A percentile compares a stretch with the other conserved stretches of the same genome.
Conservation (phyloP, 2,888 invertebrate genomes). For the Dendrolimus houi region DNA sequence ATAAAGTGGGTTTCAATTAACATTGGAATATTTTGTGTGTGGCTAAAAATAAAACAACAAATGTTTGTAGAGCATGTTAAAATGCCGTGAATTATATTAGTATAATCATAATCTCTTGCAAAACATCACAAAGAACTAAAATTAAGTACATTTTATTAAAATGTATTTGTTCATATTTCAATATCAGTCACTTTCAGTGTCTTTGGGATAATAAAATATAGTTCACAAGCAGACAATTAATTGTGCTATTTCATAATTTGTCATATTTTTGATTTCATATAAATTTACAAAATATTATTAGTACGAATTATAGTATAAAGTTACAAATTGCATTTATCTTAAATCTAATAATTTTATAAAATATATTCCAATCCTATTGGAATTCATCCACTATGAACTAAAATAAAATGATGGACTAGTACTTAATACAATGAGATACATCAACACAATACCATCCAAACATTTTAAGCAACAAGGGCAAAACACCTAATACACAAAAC, state of each 20-base stretch:
- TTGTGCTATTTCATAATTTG: not conserved
- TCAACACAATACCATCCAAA: conserved; percentile 29
- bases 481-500: conserved; percentile 2
- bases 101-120: conserved; percentile 14
- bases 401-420: conserved; percentile 56
- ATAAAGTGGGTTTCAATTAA: too few species aligned
- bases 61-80: conserved; percentile 16
- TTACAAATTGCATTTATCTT: conserved; percentile 10
- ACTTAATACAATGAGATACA: conserved; percentile 44
- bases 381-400: conserved; percentile 21
- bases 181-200: conserved; percentile 11
- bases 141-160: not conserved
- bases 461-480: conserved; percentile 19
- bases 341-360: conserved; percentile 7
- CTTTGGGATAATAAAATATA: conserved; percentile 6
- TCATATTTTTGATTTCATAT: not conserved
- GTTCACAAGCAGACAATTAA: not conserved
- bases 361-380: conserved; percentile 18
- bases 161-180: conserved; percentile 3
- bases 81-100: conserved; percentile 21
- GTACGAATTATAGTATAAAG: not conserved
- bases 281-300: not conserved
- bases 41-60: conserved; percentile 4
- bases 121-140: conserved; percentile 24
- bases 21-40: too few species aligned